Base-by-base conservation (phyloP, 2,888 invertebrate genomes). In the Eupithecia abbreviata region DNA sequence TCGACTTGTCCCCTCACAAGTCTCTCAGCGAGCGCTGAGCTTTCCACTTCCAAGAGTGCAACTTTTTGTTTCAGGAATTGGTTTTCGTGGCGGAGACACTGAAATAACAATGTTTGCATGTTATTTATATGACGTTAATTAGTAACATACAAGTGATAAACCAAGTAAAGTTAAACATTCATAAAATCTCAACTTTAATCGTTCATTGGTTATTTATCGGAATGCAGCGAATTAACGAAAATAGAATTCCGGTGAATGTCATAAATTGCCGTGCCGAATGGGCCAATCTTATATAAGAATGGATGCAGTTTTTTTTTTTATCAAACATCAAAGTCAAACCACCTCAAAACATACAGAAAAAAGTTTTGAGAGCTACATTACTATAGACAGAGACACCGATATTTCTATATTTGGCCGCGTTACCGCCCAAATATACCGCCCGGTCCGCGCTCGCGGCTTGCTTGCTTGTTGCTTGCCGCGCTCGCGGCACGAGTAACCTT, bases 1-100 rank as follows among this genome's bases (percentile, higher is more conserved):
- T 98, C 98, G 66, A 99, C 98, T 93, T 99, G 99, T 3, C 98
- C 98, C 42, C 98, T 96, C 13, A 99, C 98, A 80, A 99, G 95
- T 77, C 98, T 96, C 91, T 99, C 99, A 0, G 99, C 99, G 78
- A 99, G 93, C 75, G 98, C 98, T 6, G 98, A 98, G 74, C 98
- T 99, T 89, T 98, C 98, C 74, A 98, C 98, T 92, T 99, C 99
- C 74, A 99, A 94, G 82, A 99, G 96, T 87, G 99, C 99, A 82
- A 99, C 99, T 77, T 99, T 96, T 88, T 99, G 99, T 81, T 98
- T 97, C n/a, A 99, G 95, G 74, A 99, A 96, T 81, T 98, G 97
- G 90, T 99, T 99, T 94, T 99, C 99, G 82, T 99, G 98, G 80
- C 99, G 96, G 75, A 98, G 95, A 81, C 94, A 94, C 94, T 94